A percentile compares a stretch with the other conserved stretches of the same genome.
Conservation (phyloP, 2,888 invertebrate species). For the Eilema caniola region DNA sequence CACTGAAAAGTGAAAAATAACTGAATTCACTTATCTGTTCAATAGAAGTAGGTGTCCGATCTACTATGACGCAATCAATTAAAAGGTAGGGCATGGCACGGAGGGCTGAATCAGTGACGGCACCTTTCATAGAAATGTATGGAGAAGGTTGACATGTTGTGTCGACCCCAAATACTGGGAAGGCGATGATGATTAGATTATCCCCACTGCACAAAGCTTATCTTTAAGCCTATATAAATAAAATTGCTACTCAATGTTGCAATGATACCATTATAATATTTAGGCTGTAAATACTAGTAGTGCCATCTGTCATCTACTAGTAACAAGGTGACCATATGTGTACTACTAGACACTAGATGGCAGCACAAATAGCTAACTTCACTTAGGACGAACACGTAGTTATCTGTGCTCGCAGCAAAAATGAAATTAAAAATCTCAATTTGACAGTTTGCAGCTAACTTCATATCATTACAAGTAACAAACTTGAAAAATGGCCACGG, state of each 20-base stretch:
- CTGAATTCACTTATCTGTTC: no score
- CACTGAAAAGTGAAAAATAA: no score
- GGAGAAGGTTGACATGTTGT: no score
- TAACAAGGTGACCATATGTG: not conserved
- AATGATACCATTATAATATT: not conserved
- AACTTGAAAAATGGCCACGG: conserved; percentile 87
- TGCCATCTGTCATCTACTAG: conserved; percentile 25
- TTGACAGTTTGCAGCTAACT: conserved; percentile 49
- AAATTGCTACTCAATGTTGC: not conserved
- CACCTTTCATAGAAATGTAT: no score
- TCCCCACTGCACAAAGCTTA: no score
- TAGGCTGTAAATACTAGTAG: not conserved
- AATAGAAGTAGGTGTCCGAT: no score
- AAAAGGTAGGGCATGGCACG: no score
- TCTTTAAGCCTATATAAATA: not conserved
- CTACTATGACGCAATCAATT: no score
- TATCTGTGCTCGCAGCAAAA: conserved; percentile 19
- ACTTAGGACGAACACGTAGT: conserved; percentile 28
- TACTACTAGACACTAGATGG: conserved; percentile 37
- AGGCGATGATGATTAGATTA: no score
- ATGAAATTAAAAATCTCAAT: not conserved
- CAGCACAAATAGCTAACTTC: conserved; percentile 42
- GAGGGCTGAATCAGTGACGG: no score
- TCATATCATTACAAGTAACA: conserved; percentile 77
- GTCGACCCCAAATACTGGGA: no score